Percentiles rank a stretch among this genome's conserved stretches.
Conservation (phyloP, 2,797 vertebrate species). For the Hylomyscus alleni region DNA sequence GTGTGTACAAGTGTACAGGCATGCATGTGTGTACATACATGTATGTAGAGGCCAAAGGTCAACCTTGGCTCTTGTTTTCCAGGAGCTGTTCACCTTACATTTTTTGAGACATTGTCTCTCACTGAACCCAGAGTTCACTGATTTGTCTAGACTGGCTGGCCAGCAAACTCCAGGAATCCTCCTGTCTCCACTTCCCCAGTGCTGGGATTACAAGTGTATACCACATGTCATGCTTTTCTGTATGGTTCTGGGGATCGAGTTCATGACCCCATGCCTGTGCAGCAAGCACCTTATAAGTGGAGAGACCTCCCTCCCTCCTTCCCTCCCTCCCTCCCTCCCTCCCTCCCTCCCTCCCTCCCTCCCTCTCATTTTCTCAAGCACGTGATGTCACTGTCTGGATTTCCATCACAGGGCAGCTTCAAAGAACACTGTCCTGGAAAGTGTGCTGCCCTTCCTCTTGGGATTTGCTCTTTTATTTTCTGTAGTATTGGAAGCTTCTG, state of each 20-base stretch:
- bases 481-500: background rate
- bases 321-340: too few relatives aligned
- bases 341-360: background rate
- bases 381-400: background rate
- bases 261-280: background rate
- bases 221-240: background rate
- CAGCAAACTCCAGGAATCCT: background rate
- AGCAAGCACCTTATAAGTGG: too few relatives aligned
- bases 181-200: background rate
- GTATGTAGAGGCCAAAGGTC: background rate
- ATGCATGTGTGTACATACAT: background rate
- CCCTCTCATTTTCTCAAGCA: background rate
- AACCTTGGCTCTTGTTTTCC: background rate
- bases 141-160: background rate
- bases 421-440: background rate
- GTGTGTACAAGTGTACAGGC: accelerated
- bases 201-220: background rate
- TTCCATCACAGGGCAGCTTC: background rate
- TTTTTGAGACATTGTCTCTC: background rate
- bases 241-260: background rate
- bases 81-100: background rate
- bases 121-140: background rate
- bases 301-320: background rate
- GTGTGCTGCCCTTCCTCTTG: background rate
- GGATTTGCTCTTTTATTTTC: conserved; percentile 30